Base-by-base conservation (phyloP, 1,140 invertebrate genomes). In the Cheumatopsyche charites region DNA sequence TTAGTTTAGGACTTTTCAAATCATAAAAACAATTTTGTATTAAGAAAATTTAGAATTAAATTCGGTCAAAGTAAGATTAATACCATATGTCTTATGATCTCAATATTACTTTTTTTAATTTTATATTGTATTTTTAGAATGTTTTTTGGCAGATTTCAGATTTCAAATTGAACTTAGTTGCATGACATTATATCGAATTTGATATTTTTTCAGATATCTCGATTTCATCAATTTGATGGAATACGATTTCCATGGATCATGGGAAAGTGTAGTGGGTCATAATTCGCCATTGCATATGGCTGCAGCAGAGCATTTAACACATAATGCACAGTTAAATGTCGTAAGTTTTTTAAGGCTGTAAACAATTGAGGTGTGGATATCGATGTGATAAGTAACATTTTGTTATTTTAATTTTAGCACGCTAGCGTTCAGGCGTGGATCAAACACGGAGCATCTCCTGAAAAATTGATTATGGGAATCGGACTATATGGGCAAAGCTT, bases 401-500 rank as follows among this genome's bases (percentile, higher is more conserved):
- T 74, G 0, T 7, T 12, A 12, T 65, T 65, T 42, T 43, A 45
- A 13, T 63, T 41, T 45, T 29, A 82, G 80, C 74, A 79, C 58
- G 75, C 77, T n/a, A 77, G 78, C 55, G 75, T 83, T 23, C 21
- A 77, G 43, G 66, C 70, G n/a, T 82, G 82, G 82, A 77, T 82
- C 78, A 79, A 68, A 75, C 47, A 77, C 76, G 80, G 86, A 26
- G 86, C 86, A 62, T 87, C 89, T 5, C 78, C 81, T 5, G 81
- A 88, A 1, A 92, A 92, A 79, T 72, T 94, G 0, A 79, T 90
- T 0, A 72, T 93, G 0, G 92, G 92, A 0, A 78, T 92, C 47
- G 87, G 89, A 1, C 82, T 89, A 0, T 93, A 92, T 74, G 92
- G 91, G 0, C 85, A 87, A 49, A 86, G 87, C 1, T 93, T 89